Evolutionary conservation across 1,140 invertebrate genomes (phyloP).

Genomic region (Pteromalus puparum): DNA sequence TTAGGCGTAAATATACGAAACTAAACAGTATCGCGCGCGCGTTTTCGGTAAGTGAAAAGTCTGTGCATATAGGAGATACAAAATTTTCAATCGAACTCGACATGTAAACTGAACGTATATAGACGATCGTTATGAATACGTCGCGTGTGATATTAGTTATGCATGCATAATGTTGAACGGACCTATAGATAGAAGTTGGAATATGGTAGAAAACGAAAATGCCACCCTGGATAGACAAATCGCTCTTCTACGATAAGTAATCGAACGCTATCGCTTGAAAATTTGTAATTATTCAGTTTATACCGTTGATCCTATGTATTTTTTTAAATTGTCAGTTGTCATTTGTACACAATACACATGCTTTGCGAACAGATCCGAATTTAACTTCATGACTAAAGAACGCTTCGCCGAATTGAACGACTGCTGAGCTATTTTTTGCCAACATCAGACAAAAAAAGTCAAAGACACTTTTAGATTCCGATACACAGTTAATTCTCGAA

Average conservation of each 20-base stretch:
- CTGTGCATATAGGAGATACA: conserved; percentile 14
- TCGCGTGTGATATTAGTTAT: background rate
- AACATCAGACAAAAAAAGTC: background rate
- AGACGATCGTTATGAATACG: background rate
- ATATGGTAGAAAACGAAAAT: conserved; percentile 22
- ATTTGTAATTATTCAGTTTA: too few relatives aligned
- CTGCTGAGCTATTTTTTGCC: background rate
- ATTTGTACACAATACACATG: background rate
- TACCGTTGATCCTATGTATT: too few relatives aligned
- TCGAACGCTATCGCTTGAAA: background rate
- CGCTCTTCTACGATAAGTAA: background rate
- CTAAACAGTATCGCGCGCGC: background rate
- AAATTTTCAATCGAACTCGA: conserved; percentile 43
- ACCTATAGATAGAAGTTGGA: background rate
- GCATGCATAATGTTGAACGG: background rate
- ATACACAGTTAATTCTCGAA: background rate
- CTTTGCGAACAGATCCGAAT: background rate
- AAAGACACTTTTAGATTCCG: background rate
- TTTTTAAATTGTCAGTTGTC: background rate
- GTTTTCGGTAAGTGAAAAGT: conserved; percentile 39
- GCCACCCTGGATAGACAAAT: conserved; percentile 9
- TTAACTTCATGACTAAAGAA: background rate
- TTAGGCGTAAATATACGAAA: conserved; percentile 24
- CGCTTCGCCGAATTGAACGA: background rate
- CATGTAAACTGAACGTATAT: background rate